Conservation (phyloP, 2,113 vertebrate genomes). For the Climacteris rufus region DNA sequence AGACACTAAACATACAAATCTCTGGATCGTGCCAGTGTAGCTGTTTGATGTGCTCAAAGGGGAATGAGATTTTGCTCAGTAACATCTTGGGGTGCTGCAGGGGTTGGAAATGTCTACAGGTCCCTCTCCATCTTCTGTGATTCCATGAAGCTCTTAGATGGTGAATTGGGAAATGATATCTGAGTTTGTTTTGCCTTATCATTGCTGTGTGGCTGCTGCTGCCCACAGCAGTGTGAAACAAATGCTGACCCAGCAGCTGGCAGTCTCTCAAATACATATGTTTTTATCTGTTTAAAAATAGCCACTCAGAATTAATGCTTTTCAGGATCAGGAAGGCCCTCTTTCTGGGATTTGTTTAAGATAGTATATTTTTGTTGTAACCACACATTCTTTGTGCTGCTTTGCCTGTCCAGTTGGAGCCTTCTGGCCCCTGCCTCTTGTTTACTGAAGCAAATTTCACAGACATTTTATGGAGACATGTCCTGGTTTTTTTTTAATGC, state of each 20-base stretch:
- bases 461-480: neutral
- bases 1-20: neutral
- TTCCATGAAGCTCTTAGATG: neutral
- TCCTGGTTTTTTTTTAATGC: neutral
- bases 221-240: neutral
- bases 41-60: neutral
- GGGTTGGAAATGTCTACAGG: neutral
- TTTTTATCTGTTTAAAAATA: slow-evolving; percentile 15
- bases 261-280: neutral
- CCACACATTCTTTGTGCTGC: neutral
- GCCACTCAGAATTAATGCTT: neutral
- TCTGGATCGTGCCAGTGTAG: neutral
- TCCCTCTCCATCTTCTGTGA: neutral
- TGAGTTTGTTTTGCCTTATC: neutral
- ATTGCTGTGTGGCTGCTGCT: neutral
- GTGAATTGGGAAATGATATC: neutral
- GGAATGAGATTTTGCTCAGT: neutral
- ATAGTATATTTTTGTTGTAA: neutral
- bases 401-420: neutral
- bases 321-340: neutral
- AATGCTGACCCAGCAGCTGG: slow-evolving; percentile 21
- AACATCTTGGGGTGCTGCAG: neutral
- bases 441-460: neutral
- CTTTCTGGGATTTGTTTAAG: slow-evolving; percentile 3
- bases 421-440: neutral